Evolutionary conservation across 2,797 vertebrate genomes (phyloP).

Genomic region (Saxicola maurus): DNA sequence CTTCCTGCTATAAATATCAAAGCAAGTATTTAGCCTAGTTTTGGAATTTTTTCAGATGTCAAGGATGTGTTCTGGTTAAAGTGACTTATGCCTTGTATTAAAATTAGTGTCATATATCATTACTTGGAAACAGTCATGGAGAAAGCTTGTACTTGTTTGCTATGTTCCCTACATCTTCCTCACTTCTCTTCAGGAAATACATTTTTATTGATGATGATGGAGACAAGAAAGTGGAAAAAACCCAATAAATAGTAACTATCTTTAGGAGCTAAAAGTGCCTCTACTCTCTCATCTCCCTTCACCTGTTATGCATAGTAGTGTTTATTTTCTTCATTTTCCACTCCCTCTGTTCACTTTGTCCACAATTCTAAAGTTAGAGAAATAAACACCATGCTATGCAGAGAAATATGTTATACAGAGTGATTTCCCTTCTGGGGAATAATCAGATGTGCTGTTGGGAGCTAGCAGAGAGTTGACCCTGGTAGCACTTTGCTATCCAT

Average conservation of each 20-base stretch:
- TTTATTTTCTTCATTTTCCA: neutral
- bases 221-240: neutral
- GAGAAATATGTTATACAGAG: neutral
- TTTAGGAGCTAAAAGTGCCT: neutral
- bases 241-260: rapidly evolving
- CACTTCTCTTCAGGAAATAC: neutral
- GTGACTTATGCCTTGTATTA: neutral
- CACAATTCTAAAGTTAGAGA: neutral
- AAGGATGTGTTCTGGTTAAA: neutral
- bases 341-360: neutral
- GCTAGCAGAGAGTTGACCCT: neutral
- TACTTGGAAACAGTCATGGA: neutral
- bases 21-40: neutral
- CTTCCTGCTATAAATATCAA: neutral
- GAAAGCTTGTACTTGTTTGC: neutral
- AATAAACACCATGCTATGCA: neutral
- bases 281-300: neutral
- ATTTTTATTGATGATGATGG: neutral
- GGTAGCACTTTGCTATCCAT: neutral
- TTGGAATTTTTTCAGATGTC: neutral
- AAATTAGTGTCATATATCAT: neutral
- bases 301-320: neutral
- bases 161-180: neutral
- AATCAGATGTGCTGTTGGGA: neutral
- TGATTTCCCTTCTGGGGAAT: neutral